Conservation (phyloP, 2,797 vertebrate species). For the Oryzias dopingdopingensis region DNA sequence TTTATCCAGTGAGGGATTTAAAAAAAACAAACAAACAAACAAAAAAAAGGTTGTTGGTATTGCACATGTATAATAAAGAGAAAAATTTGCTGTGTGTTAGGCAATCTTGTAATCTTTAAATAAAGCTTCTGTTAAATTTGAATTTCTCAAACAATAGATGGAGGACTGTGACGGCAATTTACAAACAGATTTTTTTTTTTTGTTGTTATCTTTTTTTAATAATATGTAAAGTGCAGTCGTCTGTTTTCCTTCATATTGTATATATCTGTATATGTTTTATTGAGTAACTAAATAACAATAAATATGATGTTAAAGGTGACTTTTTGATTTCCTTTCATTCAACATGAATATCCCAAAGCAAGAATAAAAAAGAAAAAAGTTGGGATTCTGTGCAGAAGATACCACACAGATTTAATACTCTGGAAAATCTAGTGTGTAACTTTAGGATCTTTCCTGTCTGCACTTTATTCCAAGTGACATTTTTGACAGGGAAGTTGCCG, state of each 20-base stretch:
- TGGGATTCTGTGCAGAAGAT: conserved; percentile 1
- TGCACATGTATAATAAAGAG: conserved; percentile 98
- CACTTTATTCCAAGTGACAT: conserved; percentile 49
- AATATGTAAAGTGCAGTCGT: conserved; percentile 99
- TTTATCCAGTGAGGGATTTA: conserved; percentile 72
- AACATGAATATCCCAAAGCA: neutral
- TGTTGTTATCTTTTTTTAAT: conserved; percentile 81
- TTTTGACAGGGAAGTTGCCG: conserved; percentile 50
- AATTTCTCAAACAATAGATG: conserved; percentile 93
- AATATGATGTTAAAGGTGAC: conserved; percentile 98
- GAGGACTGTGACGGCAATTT: conserved; percentile 95
- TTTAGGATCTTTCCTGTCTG: conserved; percentile 30
- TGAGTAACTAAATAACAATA: conserved; percentile 99
- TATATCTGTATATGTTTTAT: conserved; percentile 99
- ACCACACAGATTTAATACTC: neutral
- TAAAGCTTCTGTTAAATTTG: conserved; percentile 85
- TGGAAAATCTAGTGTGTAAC: conserved; percentile 16
- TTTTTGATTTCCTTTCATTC: conserved; percentile 18
- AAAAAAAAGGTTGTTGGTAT: conserved; percentile 84
- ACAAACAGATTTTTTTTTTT: conserved; percentile 89
- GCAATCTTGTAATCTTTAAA: conserved; percentile 93
- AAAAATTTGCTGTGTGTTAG: conserved; percentile 95
- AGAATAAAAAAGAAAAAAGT: neutral
- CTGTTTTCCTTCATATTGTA: conserved; percentile 99
- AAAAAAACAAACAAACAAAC: conserved; percentile 36